These are phyloP conservation scores for Camponotus floridanus DNA, from an alignment of 1,140 invertebrate species.

Conservation along the genomic window DNA sequence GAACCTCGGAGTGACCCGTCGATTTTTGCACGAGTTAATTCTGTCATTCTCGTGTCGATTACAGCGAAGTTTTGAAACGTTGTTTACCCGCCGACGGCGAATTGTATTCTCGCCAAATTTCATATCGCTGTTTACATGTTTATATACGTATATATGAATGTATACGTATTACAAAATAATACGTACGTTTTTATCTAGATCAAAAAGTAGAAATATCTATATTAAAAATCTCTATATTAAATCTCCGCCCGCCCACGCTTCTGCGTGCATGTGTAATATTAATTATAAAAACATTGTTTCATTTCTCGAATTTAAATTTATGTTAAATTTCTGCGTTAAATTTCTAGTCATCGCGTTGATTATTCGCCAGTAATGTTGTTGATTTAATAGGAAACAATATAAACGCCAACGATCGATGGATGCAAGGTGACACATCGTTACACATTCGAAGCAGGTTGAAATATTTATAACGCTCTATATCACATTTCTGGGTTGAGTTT, in stretches of 20 bases:
- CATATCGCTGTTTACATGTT: conserved; percentile 5
- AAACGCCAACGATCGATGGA: conserved; percentile 61
- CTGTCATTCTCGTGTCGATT: conserved; percentile 63
- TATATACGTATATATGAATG: not conserved
- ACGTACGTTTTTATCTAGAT: too few species aligned
- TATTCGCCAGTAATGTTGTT: conserved; percentile 58
- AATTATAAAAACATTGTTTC: not conserved
- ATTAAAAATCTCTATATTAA: not conserved
- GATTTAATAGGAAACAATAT: conserved; percentile 66
- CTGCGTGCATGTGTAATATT: too few species aligned
- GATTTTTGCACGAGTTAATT: conserved; percentile 55
- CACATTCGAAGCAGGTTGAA: conserved; percentile 65
- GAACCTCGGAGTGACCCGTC: conserved; percentile 18
- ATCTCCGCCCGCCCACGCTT: too few species aligned
- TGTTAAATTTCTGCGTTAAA: conserved; percentile 4
- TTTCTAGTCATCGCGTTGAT: not conserved
- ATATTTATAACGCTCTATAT: conserved; percentile 71
- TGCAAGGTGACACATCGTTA: conserved; percentile 64
- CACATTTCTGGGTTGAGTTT: conserved; percentile 43
- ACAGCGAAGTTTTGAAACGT: conserved; percentile 52
- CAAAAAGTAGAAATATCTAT: conserved; percentile 5
- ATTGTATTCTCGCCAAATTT: conserved; percentile 39
- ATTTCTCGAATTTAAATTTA: conserved; percentile 21
- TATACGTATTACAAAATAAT: too few species aligned
- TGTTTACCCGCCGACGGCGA: conserved; percentile 50